Conservation (phyloP, 2,113 vertebrate species). For the Apodemus sylvaticus region DNA sequence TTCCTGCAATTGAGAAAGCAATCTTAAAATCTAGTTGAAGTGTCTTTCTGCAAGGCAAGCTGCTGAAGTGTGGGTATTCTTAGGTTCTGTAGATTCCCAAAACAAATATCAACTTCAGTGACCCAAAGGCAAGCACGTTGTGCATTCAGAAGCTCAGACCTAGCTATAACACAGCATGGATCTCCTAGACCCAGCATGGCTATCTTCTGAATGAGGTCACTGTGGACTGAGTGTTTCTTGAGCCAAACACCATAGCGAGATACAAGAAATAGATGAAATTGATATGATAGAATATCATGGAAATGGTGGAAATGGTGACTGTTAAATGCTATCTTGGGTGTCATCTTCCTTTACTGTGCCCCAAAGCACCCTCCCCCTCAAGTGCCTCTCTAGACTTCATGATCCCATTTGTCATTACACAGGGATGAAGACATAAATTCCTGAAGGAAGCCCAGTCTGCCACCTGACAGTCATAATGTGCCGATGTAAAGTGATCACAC, state of each 20-base stretch:
- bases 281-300: neutral
- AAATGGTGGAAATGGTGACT: neutral
- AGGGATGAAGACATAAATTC: neutral
- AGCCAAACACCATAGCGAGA: neutral
- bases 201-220: neutral
- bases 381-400: neutral
- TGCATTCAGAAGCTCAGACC: neutral
- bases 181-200: too few species aligned
- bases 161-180: neutral
- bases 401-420: neutral
- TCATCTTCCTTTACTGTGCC: neutral
- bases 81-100: neutral
- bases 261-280: neutral
- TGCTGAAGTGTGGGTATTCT: neutral
- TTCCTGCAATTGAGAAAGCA: neutral
- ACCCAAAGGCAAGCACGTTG: neutral
- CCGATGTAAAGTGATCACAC: neutral
- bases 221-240: neutral
- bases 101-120: neutral
- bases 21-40: neutral
- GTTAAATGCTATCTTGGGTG: neutral
- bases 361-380: too few species aligned
- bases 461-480: neutral
- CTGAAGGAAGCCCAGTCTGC: neutral
- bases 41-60: neutral